These are phyloP conservation scores for Siniperca knerii DNA, from an alignment of 2,113 vertebrate genomes.

Conservation along the genomic window DNA sequence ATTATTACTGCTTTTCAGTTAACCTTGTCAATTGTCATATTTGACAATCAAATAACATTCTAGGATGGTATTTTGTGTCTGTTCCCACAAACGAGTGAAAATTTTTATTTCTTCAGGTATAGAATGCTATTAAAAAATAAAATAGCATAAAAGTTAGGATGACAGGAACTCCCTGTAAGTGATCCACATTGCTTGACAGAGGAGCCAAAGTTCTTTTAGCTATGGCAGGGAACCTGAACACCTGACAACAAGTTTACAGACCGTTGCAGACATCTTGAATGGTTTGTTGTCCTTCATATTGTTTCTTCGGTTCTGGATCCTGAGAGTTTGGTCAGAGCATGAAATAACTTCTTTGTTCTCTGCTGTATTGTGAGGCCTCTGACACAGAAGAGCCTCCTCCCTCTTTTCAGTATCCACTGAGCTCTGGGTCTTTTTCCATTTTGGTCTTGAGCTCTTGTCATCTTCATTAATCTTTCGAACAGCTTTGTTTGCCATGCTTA, in stretches of 20 bases:
- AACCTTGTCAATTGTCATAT: background rate
- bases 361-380: slow-evolving; percentile 22
- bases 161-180: no score
- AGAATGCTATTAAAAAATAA: slow-evolving; percentile 8
- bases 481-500: slow-evolving; percentile 19
- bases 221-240: slow-evolving; percentile 9
- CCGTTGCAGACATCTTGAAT: slow-evolving; percentile 24
- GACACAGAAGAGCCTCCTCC: background rate
- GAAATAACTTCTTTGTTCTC: slow-evolving; percentile 11
- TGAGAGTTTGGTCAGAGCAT: slow-evolving; percentile 12
- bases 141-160: background rate
- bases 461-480: slow-evolving; percentile 41
- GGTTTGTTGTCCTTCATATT: slow-evolving; percentile 35
- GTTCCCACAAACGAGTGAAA: background rate
- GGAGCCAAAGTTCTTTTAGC: no score
- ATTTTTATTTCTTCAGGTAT: background rate
- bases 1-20: background rate
- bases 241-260: slow-evolving; percentile 37
- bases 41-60: background rate
- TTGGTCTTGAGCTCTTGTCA: slow-evolving; percentile 17
- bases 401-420: slow-evolving; percentile 6
- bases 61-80: background rate
- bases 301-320: slow-evolving; percentile 17
- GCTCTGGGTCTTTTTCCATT: slow-evolving; percentile 12
- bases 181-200: no score